phyloP scores from a whole-genome alignment of 2,113 vertebrate genomes.

The Lichenostomus cassidix region DNA sequence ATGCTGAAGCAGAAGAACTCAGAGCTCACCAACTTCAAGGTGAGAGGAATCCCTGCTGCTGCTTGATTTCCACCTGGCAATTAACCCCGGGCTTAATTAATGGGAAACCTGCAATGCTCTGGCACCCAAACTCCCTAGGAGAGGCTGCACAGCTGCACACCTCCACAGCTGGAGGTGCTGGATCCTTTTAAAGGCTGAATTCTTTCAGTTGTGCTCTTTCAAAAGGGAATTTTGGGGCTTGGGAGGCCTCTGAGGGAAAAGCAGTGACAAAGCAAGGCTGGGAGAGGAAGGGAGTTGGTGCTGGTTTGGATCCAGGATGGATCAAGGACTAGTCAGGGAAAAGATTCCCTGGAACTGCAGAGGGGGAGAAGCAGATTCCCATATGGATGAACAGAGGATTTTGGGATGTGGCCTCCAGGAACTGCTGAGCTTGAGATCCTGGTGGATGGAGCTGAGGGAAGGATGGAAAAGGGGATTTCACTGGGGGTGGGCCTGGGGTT shows the following conservation, averaged over 20 bases:
- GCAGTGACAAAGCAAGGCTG: neutral
- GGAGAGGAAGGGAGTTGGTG: neutral
- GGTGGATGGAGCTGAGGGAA: neutral
- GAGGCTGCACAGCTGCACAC: neutral
- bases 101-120: neutral
- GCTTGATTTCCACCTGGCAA: neutral
- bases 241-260: neutral
- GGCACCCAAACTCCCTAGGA: neutral
- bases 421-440: too few species aligned
- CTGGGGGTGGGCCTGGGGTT: neutral
- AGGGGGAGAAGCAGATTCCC: neutral
- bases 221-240: neutral
- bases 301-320: neutral
- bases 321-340: neutral
- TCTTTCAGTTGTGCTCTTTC: neutral
- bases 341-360: accelerated
- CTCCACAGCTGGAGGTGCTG: neutral
- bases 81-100: neutral
- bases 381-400: neutral
- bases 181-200: neutral
- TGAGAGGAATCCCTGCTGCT: slow-evolving; percentile 22
- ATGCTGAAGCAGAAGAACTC: slow-evolving; percentile 90
- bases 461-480: neutral
- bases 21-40: slow-evolving; percentile 91
- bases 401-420: neutral